Percentiles rank a stretch among this genome's conserved stretches.
phyloP scores from a whole-genome alignment of 2,888 invertebrate genomes.

The Hemithea aestivaria region DNA sequence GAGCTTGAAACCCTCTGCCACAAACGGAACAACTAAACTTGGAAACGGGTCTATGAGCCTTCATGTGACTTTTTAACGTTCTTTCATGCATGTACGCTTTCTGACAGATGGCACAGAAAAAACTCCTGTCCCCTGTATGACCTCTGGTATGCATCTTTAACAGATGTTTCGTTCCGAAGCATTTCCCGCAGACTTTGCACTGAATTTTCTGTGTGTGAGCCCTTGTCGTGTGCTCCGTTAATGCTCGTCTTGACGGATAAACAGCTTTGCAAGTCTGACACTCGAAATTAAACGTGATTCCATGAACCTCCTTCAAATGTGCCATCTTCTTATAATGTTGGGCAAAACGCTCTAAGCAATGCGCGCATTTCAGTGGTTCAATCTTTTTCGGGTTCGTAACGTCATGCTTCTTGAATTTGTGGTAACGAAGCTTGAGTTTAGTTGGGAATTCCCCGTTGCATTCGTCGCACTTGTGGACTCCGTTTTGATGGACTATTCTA shows the following conservation, averaged over 20 bases:
- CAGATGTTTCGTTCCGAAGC: constrained; percentile 60
- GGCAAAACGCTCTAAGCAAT: constrained; percentile 64
- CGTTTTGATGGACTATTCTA: constrained; percentile 61
- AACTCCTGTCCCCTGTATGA: constrained; percentile 65
- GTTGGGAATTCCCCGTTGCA: constrained; percentile 62
- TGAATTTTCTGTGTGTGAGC: constrained; percentile 63
- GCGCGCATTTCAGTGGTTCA: constrained; percentile 66
- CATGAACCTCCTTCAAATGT: constrained; percentile 62
- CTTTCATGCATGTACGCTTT: constrained; percentile 69
- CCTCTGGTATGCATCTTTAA: constrained; percentile 64
- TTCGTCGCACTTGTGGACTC: constrained; percentile 59
- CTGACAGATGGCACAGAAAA: constrained; percentile 58
- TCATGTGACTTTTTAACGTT: constrained; percentile 65
- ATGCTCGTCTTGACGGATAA: constrained; percentile 55
- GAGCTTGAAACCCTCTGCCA: constrained; percentile 57
- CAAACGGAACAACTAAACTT: constrained; percentile 60
- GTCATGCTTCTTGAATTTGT: constrained; percentile 63
- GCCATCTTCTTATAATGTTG: constrained; percentile 71
- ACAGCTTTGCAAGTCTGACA: constrained; percentile 57
- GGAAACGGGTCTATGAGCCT: constrained; percentile 56
- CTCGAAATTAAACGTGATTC: constrained; percentile 62
- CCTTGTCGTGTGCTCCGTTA: constrained; percentile 68
- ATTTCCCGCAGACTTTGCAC: constrained; percentile 64
- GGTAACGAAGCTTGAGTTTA: constrained; percentile 62
- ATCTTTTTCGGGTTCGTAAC: constrained; percentile 54